These are phyloP conservation scores for Apis dorsata DNA, from an alignment of 1,140 invertebrate genomes.

Conservation along the genomic window DNA sequence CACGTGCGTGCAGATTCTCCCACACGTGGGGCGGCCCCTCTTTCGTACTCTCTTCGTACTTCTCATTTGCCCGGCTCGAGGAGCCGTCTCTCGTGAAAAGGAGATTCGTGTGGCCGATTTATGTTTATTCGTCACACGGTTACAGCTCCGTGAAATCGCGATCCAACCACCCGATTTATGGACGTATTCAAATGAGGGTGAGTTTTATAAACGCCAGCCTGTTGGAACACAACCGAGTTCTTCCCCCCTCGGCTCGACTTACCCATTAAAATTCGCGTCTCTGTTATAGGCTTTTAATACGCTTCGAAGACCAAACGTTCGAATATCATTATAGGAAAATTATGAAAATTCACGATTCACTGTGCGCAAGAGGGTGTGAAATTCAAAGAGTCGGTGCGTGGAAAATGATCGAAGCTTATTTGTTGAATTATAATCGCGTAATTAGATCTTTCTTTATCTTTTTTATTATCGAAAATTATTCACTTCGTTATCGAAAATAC, in stretches of 20 bases:
- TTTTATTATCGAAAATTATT: too few species aligned
- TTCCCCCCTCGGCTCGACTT: too few species aligned
- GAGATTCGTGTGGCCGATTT: conserved; percentile 46
- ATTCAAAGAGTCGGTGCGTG: too few species aligned
- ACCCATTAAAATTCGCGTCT: background rate
- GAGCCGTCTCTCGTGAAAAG: background rate
- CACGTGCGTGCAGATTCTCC: too few species aligned
- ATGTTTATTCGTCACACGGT: conserved; percentile 22
- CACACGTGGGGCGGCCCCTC: too few species aligned
- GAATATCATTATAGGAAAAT: background rate
- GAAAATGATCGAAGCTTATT: too few species aligned
- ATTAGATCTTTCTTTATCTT: too few species aligned
- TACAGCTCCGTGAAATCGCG: background rate
- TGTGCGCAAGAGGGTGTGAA: too few species aligned
- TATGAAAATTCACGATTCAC: too few species aligned
- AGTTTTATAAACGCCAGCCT: background rate
- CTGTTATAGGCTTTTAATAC: background rate
- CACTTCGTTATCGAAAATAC: too few species aligned
- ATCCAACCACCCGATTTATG: conserved; percentile 2
- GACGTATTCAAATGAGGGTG: conserved; percentile 18
- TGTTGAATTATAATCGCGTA: too few species aligned
- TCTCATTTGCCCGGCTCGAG: background rate
- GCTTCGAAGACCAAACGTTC: background rate
- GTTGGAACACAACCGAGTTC: background rate
- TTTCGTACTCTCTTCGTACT: conserved; percentile 11